Percentiles rank a stretch among this genome's conserved stretches.
Evolutionary conservation across 1,140 invertebrate species (phyloP).

Genomic region (Sinonovacula constricta): DNA sequence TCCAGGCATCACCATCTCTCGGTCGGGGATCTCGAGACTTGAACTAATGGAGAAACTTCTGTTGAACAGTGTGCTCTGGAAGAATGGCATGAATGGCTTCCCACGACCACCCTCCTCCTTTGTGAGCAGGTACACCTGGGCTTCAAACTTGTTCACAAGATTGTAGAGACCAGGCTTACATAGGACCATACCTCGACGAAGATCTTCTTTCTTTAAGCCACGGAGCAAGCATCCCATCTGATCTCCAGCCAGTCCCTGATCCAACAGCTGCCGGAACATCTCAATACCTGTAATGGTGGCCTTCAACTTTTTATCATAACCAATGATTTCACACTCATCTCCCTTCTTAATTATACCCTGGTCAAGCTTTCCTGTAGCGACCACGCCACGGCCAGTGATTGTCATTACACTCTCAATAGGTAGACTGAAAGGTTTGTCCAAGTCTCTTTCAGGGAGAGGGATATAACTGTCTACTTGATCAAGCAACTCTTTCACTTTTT

Average conservation of each 20-base stretch:
- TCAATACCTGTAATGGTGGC: constrained; percentile 95
- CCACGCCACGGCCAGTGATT: constrained; percentile 96
- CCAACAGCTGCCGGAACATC: constrained; percentile 98
- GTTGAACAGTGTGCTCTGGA: constrained; percentile 87
- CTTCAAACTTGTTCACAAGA: constrained; percentile 89
- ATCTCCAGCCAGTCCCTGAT: constrained; percentile 97
- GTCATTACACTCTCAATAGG: constrained; percentile 96
- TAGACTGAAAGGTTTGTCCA: constrained; percentile 96
- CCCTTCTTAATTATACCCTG: constrained; percentile 96
- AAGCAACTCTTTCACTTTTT: constrained; percentile 91
- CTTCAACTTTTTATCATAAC: constrained; percentile 93
- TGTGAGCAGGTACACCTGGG: constrained; percentile 89
- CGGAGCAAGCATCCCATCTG: constrained; percentile 95
- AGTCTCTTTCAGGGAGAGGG: constrained; percentile 92
- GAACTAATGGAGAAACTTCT: constrained; percentile 75
- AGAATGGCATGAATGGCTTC: constrained; percentile 87
- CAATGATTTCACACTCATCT: constrained; percentile 94
- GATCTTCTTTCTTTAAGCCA: constrained; percentile 94
- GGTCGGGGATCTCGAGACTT: constrained; percentile 82
- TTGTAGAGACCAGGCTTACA: constrained; percentile 90
- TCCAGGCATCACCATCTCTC: constrained; percentile 92
- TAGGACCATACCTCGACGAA: constrained; percentile 95
- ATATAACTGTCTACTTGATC: constrained; percentile 92
- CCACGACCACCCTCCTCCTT: constrained; percentile 89
- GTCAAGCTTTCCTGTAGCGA: constrained; percentile 95